Percentiles rank a stretch among this genome's conserved stretches.
phyloP scores from a whole-genome alignment of 2,888 invertebrate genomes.

The Hemithea aestivaria region DNA sequence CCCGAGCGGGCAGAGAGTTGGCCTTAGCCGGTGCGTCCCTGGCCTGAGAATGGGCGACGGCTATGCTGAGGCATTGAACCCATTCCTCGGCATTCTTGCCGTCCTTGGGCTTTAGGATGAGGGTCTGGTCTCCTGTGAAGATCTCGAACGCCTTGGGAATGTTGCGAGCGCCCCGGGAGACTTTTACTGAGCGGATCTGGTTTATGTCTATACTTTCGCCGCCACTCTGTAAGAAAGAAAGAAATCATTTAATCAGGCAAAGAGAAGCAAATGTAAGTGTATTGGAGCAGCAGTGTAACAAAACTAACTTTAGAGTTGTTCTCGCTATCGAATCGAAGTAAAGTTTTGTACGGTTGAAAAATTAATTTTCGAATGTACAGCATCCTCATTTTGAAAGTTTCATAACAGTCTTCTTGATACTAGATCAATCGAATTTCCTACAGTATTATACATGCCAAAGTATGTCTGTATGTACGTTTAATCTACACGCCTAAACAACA shows the following conservation, averaged over 20 bases:
- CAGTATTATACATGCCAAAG: too few relatives aligned
- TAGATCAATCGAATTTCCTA: too few relatives aligned
- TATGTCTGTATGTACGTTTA: too few relatives aligned
- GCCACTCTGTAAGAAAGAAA: slow-evolving; percentile 81
- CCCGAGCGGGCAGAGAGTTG: slow-evolving; percentile 71
- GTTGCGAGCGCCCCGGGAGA: slow-evolving; percentile 92
- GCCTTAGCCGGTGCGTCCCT: slow-evolving; percentile 75
- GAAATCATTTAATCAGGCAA: too few relatives aligned
- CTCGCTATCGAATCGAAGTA: too few relatives aligned
- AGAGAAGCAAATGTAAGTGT: too few relatives aligned
- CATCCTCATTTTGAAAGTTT: too few relatives aligned
- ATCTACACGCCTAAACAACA: too few relatives aligned
- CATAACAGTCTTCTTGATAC: too few relatives aligned
- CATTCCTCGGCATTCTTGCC: slow-evolving; percentile 97
- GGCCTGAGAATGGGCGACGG: slow-evolving; percentile 92
- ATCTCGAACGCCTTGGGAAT: slow-evolving; percentile 98
- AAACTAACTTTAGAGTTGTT: too few relatives aligned
- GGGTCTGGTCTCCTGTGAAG: slow-evolving; percentile 94
- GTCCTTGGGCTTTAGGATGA: slow-evolving; percentile 96
- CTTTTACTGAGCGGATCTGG: slow-evolving; percentile 96
- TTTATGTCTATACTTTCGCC: slow-evolving; percentile 93
- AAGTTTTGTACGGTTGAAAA: too few relatives aligned
- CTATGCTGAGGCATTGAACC: slow-evolving; percentile 96
- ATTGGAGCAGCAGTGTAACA: background rate
- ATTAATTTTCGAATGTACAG: too few relatives aligned